Conservation (phyloP, 2,888 invertebrate genomes). For the Coelinius sp. region DNA sequence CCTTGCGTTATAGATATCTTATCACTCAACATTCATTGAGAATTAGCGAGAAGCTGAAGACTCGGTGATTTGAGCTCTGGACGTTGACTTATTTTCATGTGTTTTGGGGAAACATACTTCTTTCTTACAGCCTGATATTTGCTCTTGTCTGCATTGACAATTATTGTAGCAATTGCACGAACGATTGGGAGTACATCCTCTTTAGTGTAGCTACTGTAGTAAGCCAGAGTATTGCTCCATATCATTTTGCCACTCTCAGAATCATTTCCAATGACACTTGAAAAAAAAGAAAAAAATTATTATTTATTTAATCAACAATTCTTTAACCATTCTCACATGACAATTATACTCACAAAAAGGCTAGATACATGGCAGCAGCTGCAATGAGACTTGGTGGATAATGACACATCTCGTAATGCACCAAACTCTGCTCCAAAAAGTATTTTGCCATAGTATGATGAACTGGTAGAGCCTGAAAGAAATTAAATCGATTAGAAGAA, state of each 20-base stretch:
- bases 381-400: constrained; percentile 88
- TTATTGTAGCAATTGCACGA: constrained; percentile 78
- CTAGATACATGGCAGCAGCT: constrained; percentile 84
- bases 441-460: constrained; percentile 91
- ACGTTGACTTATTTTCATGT: constrained; percentile 78
- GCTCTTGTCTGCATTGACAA: constrained; percentile 78
- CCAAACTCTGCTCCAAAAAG: constrained; percentile 86
- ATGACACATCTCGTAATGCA: constrained; percentile 85
- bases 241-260: constrained; percentile 69
- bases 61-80: constrained; percentile 75
- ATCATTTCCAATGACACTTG: constrained; percentile 63
- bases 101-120: constrained; percentile 77
- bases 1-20: constrained; percentile 32
- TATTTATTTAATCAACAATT: too few relatives aligned
- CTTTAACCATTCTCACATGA: neutral
- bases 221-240: constrained; percentile 83
- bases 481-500: neutral
- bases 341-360: constrained; percentile 73
- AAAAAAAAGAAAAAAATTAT: constrained; percentile 4
- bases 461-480: constrained; percentile 74
- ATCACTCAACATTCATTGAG: constrained; percentile 32
- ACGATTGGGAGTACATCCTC: constrained; percentile 80
- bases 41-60: constrained; percentile 51
- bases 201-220: constrained; percentile 84
- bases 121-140: constrained; percentile 80